Conservation (phyloP, 2,113 vertebrate species). For the Dryoscopus gambensis region DNA sequence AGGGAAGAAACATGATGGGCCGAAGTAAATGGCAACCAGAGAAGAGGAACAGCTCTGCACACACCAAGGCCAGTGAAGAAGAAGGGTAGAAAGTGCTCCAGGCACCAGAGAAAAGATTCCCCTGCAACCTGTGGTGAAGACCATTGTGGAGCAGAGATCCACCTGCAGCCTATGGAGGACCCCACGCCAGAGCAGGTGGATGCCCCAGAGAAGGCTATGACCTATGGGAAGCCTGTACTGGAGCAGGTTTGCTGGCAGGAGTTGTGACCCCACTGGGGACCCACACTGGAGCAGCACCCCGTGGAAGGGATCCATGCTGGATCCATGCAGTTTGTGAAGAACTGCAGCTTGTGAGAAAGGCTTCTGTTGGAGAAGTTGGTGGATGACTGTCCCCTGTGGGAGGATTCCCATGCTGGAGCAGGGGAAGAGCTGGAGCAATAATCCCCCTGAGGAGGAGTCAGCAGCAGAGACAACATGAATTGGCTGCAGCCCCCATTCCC, state of each 20-base stretch:
- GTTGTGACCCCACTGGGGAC: neutral
- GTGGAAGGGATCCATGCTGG: neutral
- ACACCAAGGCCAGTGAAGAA: neutral
- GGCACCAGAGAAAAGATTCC: neutral
- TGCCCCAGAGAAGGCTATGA: neutral
- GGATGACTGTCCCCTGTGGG: neutral
- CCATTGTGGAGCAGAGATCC: neutral
- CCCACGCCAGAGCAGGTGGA: accelerated
- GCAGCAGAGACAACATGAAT: neutral
- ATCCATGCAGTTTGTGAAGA: neutral
- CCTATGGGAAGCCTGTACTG: neutral
- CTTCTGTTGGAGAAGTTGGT: neutral
- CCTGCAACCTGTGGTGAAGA: neutral
- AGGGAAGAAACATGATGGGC: neutral
- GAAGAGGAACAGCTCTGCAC: neutral
- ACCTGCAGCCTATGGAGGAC: neutral
- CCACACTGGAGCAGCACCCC: accelerated
- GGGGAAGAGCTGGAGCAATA: neutral
- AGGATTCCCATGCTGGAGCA: neutral
- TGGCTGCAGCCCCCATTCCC: neutral
- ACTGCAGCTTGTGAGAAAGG: neutral
- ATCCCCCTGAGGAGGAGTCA: neutral
- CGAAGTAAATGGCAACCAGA: neutral
- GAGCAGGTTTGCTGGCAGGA: neutral
- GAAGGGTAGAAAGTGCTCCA: neutral